Conservation (phyloP, 2,113 vertebrate species). For the Gavialis gangeticus region DNA sequence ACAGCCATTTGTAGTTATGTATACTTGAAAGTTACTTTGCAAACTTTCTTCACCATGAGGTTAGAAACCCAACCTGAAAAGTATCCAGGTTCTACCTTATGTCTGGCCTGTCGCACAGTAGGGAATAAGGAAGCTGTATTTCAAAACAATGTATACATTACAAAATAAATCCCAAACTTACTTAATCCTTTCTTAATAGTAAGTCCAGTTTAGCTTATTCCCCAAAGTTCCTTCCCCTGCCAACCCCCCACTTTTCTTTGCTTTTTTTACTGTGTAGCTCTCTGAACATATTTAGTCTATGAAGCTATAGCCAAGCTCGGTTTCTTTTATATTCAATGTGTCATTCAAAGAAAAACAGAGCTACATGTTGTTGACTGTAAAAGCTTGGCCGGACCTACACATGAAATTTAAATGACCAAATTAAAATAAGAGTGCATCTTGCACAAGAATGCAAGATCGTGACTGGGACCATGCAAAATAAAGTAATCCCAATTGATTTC, state of each 20-base stretch:
- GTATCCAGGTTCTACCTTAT: too few relatives aligned
- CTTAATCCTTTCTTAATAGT: slow-evolving; percentile 16
- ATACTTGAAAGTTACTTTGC: too few relatives aligned
- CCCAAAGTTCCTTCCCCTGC: background rate
- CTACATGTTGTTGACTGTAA: background rate
- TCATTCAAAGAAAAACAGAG: background rate
- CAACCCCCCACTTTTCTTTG: background rate
- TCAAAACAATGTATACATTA: background rate
- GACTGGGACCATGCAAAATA: too few relatives aligned
- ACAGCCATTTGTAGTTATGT: too few relatives aligned
- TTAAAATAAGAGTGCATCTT: too few relatives aligned
- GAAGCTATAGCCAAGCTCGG: background rate
- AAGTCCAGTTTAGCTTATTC: background rate
- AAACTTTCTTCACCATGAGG: too few relatives aligned
- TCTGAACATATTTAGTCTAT: background rate
- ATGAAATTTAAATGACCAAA: too few relatives aligned
- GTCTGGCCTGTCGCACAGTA: too few relatives aligned
- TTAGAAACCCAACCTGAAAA: too few relatives aligned
- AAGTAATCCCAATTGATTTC: too few relatives aligned
- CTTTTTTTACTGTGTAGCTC: background rate
- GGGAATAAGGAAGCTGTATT: background rate
- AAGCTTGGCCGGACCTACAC: too few relatives aligned
- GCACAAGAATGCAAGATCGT: too few relatives aligned
- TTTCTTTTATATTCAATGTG: background rate
- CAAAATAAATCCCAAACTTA: background rate